A percentile compares a stretch with the other conserved stretches of the same genome.
phyloP scores from a whole-genome alignment of 2,888 invertebrate species.

The Parasteatoda lunata region DNA sequence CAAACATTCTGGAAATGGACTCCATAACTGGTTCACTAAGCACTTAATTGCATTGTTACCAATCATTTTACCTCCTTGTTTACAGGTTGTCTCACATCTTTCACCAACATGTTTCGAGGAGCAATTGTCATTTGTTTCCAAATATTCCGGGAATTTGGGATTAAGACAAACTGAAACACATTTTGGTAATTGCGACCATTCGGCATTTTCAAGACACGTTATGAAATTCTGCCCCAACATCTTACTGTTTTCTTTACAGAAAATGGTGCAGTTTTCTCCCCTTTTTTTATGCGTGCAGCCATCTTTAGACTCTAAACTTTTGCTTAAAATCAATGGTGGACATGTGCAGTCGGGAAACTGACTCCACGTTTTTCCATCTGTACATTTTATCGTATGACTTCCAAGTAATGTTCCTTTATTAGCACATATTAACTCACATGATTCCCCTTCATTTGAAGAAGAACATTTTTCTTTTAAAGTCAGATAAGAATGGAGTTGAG shows the following conservation, averaged over 20 bases:
- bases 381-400: neutral
- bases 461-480: neutral
- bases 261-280: neutral
- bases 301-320: neutral
- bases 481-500: neutral
- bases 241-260: neutral
- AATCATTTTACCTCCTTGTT: slow-evolving; percentile 9
- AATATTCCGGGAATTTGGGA: neutral
- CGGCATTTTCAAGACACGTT: neutral
- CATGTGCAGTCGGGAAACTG: neutral
- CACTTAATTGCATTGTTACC: slow-evolving; percentile 8
- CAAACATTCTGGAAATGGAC: slow-evolving; percentile 2
- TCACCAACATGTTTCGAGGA: neutral
- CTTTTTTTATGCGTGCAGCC: neutral
- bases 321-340: neutral
- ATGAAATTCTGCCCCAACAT: neutral
- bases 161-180: neutral
- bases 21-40: neutral
- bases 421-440: neutral
- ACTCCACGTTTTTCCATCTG: neutral
- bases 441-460: neutral
- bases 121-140: slow-evolving; percentile 4
- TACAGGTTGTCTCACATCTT: slow-evolving; percentile 8
- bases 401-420: neutral
- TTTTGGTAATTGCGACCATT: neutral